Evolutionary conservation across 1,140 invertebrate genomes (phyloP), one percentile per base, ranked within the genome.

Genomic region (Hyles euphorbiae): DNA sequence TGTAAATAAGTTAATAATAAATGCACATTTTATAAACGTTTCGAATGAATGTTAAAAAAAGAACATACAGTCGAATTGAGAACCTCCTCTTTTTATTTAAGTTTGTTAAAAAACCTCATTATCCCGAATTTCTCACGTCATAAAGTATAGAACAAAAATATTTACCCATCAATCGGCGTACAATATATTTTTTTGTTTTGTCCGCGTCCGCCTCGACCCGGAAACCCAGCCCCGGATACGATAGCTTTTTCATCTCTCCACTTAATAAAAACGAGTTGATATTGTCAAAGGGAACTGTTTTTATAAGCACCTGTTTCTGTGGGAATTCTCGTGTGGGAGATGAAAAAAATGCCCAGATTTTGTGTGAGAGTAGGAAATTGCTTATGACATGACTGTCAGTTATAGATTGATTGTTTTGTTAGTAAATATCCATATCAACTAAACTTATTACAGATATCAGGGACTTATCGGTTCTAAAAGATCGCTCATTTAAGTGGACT

Each of bases 231-330:
- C 65, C 73, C 79, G 81, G 81, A 84, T 82, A 65, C 58, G 44
- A 36, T 58, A 43, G 54, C 60, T 77, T 83, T 83, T 83, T 78
- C 68, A 47, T 43, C 58, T 67, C 49, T 22, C 22, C 22, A 22
- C 22, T 22, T 22, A 74, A 76, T 77, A 77, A 81, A 84, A 82
- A 81, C 77, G 71, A 78, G 73, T 78, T 81, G 70, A 75, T 77
- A 75, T 22, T 22, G 57, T 68, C 61, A 70, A 72, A 72, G 65
- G 70, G 68, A 63, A 68, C 36, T 62, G 67, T 81, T 83, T 85
- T 85, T 85, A 61, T 83, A 74, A 53, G 54, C 82, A 85, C 82
- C 82, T 85, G 82, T 85, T 68, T 72, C 59, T 67, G 69, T 83
- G 80, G 67, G 82, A 81, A 80, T 67, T 65, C 56, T 63, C 54